Evolutionary conservation across 2,797 vertebrate genomes (phyloP).

Genomic region (Neosalanx taihuensis): DNA sequence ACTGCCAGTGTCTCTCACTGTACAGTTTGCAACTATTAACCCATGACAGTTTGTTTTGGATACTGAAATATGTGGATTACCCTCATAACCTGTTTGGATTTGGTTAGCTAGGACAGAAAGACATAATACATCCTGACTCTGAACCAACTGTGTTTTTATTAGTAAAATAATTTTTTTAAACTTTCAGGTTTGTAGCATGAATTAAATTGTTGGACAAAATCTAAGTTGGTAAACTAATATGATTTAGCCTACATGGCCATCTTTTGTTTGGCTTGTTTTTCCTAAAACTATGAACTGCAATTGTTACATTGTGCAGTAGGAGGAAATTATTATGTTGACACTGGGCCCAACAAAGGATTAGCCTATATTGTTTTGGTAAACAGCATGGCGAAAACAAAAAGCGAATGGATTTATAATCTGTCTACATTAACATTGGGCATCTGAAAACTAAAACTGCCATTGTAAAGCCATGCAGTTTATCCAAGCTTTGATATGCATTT

Average conservation of each 20-base stretch:
- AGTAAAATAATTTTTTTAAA: neutral
- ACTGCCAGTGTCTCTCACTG: neutral
- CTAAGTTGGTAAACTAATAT: neutral
- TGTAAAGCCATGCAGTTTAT: conserved; percentile 11
- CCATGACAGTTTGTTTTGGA: neutral
- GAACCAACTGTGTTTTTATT: neutral
- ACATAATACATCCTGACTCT: neutral
- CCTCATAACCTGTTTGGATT: neutral
- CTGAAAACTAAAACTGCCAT: conserved; percentile 8
- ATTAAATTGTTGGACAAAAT: neutral
- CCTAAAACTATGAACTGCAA: neutral
- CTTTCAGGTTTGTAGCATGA: neutral
- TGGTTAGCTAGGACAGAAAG: neutral
- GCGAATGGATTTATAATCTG: conserved; percentile 51
- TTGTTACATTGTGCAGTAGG: neutral
- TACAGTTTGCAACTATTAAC: neutral
- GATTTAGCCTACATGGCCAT: neutral
- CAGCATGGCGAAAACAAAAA: conserved; percentile 36
- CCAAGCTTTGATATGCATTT: conserved; percentile 3
- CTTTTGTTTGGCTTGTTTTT: conserved; percentile 1
- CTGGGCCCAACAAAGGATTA: conserved; percentile 50
- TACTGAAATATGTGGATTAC: neutral
- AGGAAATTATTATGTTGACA: conserved; percentile 24
- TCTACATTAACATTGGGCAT: conserved; percentile 7
- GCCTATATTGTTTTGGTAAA: conserved; percentile 43